Percentiles rank a stretch among this genome's conserved stretches.
phyloP scores from a whole-genome alignment of 2,888 invertebrate genomes.

The Nebria brevicollis region DNA sequence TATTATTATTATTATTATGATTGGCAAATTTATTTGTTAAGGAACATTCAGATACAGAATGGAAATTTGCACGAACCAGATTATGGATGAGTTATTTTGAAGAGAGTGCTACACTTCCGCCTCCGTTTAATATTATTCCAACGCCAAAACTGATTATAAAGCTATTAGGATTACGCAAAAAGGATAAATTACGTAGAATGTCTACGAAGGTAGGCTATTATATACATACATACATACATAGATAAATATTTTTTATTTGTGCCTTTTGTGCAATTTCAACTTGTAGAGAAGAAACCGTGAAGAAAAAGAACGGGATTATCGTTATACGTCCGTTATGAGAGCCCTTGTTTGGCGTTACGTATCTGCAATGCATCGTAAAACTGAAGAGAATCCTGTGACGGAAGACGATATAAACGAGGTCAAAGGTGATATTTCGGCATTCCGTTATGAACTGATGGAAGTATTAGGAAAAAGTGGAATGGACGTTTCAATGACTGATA shows the following conservation, averaged over 20 bases:
- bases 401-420: constrained; percentile 96
- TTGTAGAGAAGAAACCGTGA: constrained; percentile 67
- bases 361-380: constrained; percentile 84
- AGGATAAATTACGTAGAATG: constrained; percentile 69
- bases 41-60: constrained; percentile 94
- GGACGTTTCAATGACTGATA: constrained; percentile 80
- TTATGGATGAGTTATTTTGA: constrained; percentile 98
- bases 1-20: constrained; percentile 1
- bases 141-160: constrained; percentile 72
- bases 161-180: constrained; percentile 51
- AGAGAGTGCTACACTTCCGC: constrained; percentile 87
- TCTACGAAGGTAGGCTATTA: constrained; percentile 64
- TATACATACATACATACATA: not conserved
- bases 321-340: constrained; percentile 85
- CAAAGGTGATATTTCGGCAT: constrained; percentile 91
- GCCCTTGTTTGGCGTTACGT: constrained; percentile 94
- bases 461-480: constrained; percentile 89
- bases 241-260: not conserved
- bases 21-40: constrained; percentile 57
- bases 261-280: constrained; percentile 15
- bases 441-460: constrained; percentile 91
- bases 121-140: constrained; percentile 94
- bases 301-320: constrained; percentile 74
- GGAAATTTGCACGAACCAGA: constrained; percentile 95
- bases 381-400: constrained; percentile 86